Base-by-base conservation (phyloP, 2,113 vertebrate genomes). In the Seriola aureovittata region DNA sequence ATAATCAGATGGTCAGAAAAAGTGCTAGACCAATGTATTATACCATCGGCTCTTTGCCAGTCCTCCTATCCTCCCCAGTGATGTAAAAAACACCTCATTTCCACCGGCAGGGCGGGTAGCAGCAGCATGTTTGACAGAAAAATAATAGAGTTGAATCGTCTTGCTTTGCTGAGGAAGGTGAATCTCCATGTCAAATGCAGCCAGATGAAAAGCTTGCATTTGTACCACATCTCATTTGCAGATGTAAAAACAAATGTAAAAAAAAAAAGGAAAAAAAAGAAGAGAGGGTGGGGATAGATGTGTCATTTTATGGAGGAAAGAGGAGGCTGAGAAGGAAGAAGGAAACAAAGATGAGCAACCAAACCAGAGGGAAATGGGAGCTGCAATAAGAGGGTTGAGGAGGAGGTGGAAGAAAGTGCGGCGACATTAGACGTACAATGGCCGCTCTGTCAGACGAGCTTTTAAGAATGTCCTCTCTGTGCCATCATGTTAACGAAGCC, bases 121-220 rank as follows among this genome's bases (percentile, higher is more conserved):
- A 13, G 82, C 48, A n/a, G 54, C 23, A 12, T 42, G 59, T 65
- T 54, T 79, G 83, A 91, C 64, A 60, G 72, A 68, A 63, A 75
- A 46, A 84, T 85, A 90, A 91, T 76, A 50, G 81, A 86, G 76
- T 65, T 69, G 70, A 79, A 85, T 81, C 17, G 46, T 74, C 52
- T 75, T 11, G 68, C 71, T 80, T 67, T 85, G 74, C 80, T 50
- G 75, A 64, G 29, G 80, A 75, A 82, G 75, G 65, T 50, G 76
- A 75, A 82, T 82, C 70, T 73, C 70, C 23, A 42, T 62, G 83
- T 76, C 63, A 71, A 81, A 83, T 73, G 57, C 71, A 81, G 44
- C 32, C 44, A 11, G 60, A 78, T 80, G 60, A 42, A 84, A 82
- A 77, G 74, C 84, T 46, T 14, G 55, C 46, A 70, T 78, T 78